phyloP scores from a whole-genome alignment of 2,797 vertebrate species.

The Pangasius mekongensis region DNA sequence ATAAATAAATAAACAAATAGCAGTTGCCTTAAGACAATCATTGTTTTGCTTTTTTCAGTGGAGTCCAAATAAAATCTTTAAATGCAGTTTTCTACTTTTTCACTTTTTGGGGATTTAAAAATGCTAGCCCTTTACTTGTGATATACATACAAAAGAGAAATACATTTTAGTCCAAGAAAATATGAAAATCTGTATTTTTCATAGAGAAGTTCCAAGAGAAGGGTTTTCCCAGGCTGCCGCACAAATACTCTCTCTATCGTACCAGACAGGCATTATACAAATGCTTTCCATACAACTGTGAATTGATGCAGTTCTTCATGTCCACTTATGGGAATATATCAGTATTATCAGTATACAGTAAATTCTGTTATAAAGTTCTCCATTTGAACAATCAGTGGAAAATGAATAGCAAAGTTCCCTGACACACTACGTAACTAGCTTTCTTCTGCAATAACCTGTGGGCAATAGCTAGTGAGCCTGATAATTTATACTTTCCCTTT shows the following conservation, averaged over 20 bases:
- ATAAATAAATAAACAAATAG: neutral
- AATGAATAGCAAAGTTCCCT: neutral
- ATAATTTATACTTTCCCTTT: neutral
- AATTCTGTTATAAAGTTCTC: neutral
- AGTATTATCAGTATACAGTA: neutral
- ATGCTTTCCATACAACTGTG: neutral
- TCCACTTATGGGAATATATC: neutral
- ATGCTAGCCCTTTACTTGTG: neutral
- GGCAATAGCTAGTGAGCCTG: neutral
- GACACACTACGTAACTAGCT: neutral
- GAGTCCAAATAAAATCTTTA: neutral
- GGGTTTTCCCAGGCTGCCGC: neutral
- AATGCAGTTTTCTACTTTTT: neutral
- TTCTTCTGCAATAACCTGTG: neutral
- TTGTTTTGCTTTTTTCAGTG: neutral
- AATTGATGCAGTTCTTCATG: neutral
- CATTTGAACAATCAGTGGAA: neutral
- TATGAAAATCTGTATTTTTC: neutral
- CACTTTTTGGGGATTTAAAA: neutral
- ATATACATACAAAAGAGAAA: neutral
- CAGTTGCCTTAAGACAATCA: neutral
- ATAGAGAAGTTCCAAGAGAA: neutral
- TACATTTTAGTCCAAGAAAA: neutral
- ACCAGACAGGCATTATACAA: neutral
- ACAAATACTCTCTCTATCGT: neutral